phyloP scores from a whole-genome alignment of 2,888 invertebrate genomes.

The Orgyia antiqua region DNA sequence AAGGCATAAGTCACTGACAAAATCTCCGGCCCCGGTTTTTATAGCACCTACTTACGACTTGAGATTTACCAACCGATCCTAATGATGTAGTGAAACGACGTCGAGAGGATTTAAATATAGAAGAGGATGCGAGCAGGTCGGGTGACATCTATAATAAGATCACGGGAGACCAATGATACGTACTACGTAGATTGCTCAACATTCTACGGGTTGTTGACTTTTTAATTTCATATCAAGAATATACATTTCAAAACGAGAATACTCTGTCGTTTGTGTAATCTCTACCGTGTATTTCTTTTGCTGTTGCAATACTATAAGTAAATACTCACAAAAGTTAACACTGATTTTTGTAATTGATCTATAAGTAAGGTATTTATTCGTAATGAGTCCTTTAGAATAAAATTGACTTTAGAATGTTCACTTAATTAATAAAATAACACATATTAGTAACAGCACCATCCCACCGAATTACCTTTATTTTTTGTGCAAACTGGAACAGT shows the following conservation, averaged over 20 bases:
- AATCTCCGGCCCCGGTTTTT: slow-evolving; percentile 16
- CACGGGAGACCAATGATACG: slow-evolving; percentile 68
- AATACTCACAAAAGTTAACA: too few species aligned
- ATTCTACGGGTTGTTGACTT: slow-evolving; percentile 70
- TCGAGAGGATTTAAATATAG: slow-evolving; percentile 68
- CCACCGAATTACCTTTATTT: too few species aligned
- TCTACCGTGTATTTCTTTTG: too few species aligned
- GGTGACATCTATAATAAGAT: slow-evolving; percentile 77
- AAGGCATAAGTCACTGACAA: slow-evolving; percentile 16
- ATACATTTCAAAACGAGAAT: slow-evolving; percentile 1
- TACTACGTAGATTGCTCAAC: slow-evolving; percentile 64
- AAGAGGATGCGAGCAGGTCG: slow-evolving; percentile 74
- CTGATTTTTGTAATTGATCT: too few species aligned
- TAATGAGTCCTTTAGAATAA: too few species aligned
- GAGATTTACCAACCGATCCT: slow-evolving; percentile 40
- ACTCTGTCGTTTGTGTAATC: background rate
- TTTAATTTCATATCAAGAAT: slow-evolving; percentile 20
- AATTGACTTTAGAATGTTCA: too few species aligned
- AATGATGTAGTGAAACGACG: slow-evolving; percentile 48
- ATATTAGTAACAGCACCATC: too few species aligned
- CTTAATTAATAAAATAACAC: too few species aligned
- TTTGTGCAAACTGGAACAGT: too few species aligned
- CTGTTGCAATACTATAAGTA: too few species aligned
- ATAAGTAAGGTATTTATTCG: too few species aligned
- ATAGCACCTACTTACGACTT: slow-evolving; percentile 28